Evolutionary conservation across 2,113 vertebrate species (phyloP), one percentile per base, ranked within the genome.

Genomic region (Hydrochoerus hydrochaeris): DNA sequence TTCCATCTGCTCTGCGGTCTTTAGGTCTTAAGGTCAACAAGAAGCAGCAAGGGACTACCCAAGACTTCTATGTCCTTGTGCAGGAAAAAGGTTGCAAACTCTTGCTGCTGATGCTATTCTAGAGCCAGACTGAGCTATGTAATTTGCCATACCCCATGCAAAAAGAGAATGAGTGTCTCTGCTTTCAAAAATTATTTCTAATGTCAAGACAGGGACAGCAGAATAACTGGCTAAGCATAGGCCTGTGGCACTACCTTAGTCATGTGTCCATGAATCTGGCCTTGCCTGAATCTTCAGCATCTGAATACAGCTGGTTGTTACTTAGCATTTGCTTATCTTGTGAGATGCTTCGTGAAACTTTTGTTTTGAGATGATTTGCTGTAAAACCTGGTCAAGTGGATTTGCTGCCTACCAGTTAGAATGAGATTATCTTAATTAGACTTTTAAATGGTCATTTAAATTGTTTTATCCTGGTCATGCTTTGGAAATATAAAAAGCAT

Each of bases 401-500:
- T 73, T 63, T 24, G 41, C 22, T 49, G 22, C 57, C 46, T 89
- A 54, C 46, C n/a, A 20, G 32, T 78, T 83, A 90, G 52, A 94
- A 83, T 28, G 49, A 58, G 11, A 35, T 85, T 88, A 12, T 85
- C 30, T 57, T 49, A 63, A 73, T 71, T 69, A 92, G n/a, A 86
- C 38, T 58, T 49, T 3, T 60, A 2, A 41, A 46, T 65, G 30
- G 7, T 58, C 57, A 63, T 46, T 67, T 88, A 58, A 87, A 90
- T 69, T 81, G 88, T 54, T 88, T 92, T 93, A 88, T 26, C 78
- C 54, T 93, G n/a, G 44, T 88, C 77, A 73, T 75, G 86, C 63
- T 94, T 89, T 78, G 4, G 35, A 91, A 97, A 62, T 86, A 85
- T 4, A 44, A 84, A 46, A 88, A 91, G 20, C n/a, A 16, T 94